A percentile compares a stretch with the other conserved stretches of the same genome.
These are phyloP conservation scores for Uloborus plumipes DNA, from an alignment of 2,888 invertebrate species.

Conservation along the genomic window DNA sequence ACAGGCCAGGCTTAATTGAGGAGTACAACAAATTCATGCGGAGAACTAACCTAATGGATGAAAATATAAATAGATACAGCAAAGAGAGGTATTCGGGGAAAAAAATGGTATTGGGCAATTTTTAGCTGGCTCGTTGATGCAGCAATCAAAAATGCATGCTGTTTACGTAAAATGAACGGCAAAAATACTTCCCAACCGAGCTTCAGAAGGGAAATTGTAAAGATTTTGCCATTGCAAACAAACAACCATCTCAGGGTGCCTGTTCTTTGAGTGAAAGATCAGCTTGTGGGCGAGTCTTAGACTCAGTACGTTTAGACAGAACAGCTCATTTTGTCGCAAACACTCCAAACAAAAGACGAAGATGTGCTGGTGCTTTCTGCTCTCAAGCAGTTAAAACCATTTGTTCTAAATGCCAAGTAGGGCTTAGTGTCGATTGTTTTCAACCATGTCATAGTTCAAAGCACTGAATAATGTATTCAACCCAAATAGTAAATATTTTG, in stretches of 20 bases:
- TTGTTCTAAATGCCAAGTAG: not conserved
- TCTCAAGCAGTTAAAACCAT: not conserved
- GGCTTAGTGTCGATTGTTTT: not conserved
- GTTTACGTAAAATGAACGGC: not conserved
- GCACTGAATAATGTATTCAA: no score
- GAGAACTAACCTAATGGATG: conserved; percentile 35
- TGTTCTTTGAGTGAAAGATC: not conserved
- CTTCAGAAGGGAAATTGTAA: not conserved
- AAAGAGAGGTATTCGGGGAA: conserved; percentile 47
- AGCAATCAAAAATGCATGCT: not conserved
- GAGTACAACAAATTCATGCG: conserved; percentile 47
- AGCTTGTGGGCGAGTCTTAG: not conserved
- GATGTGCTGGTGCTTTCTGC: not conserved
- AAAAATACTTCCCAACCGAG: not conserved
- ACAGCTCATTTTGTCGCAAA: not conserved
- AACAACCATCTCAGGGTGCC: not conserved
- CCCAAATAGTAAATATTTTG: no score
- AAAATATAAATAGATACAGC: conserved; percentile 25
- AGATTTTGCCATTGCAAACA: not conserved
- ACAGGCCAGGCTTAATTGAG: conserved; percentile 21
- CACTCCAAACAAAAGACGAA: not conserved
- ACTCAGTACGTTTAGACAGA: not conserved
- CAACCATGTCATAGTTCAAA: not conserved
- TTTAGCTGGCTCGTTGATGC: conserved; percentile 12
- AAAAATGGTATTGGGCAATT: conserved; percentile 60